Percentiles rank a stretch among this genome's conserved stretches.
Conservation (phyloP, 2,113 vertebrate genomes). For the Chascanopsetta lugubris region DNA sequence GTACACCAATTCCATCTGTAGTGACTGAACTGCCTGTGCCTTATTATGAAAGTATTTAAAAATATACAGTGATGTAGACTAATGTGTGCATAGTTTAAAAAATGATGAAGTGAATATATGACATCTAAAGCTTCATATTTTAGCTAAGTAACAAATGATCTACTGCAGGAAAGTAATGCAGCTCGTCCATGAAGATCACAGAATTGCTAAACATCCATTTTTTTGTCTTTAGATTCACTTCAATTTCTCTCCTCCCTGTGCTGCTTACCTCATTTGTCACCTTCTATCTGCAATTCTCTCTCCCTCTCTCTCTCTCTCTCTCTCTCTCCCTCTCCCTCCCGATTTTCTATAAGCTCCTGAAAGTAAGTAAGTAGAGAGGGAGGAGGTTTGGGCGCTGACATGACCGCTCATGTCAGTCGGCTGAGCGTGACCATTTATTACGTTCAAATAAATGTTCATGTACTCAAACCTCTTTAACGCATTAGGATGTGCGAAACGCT, state of each 20-base stretch:
- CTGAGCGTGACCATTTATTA: constrained; percentile 49
- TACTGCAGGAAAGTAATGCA: too few relatives aligned
- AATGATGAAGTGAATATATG: neutral
- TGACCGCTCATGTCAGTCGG: constrained; percentile 42
- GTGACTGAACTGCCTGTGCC: too few relatives aligned
- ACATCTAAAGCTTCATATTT: neutral
- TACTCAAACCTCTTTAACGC: constrained; percentile 29
- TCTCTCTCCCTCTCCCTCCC: constrained; percentile 28
- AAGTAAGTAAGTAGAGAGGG: constrained; percentile 29
- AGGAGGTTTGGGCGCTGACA: constrained; percentile 25
- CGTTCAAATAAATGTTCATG: constrained; percentile 46
- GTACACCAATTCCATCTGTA: too few relatives aligned
- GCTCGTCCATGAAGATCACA: constrained; percentile 1
- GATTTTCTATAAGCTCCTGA: constrained; percentile 36
- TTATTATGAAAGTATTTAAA: too few relatives aligned
- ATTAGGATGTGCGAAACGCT: constrained; percentile 17
- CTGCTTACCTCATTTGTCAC: constrained; percentile 13
- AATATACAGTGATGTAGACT: too few relatives aligned
- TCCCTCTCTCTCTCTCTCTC: constrained; percentile 40
- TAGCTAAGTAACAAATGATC: too few relatives aligned
- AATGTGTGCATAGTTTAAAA: too few relatives aligned
- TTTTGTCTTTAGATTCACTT: constrained; percentile 8
- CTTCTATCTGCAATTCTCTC: constrained; percentile 31
- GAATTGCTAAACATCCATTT: neutral
- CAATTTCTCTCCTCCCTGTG: constrained; percentile 10